phyloP scores from a whole-genome alignment of 2,113 vertebrate genomes.

The Pterophyllum scalare region DNA sequence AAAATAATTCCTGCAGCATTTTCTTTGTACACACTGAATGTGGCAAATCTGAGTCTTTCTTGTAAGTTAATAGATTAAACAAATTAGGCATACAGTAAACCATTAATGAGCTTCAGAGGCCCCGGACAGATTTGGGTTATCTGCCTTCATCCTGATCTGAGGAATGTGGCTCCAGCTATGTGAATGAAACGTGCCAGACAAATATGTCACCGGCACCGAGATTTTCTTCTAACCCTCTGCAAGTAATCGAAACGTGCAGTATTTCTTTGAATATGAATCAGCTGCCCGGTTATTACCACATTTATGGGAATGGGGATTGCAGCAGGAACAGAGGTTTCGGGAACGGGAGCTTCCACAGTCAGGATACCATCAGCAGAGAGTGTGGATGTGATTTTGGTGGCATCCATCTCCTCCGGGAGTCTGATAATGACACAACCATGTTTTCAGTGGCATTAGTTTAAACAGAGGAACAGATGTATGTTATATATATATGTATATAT shows the following conservation, averaged over 20 bases:
- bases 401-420: slow-evolving; percentile 72
- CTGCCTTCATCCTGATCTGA: not conserved
- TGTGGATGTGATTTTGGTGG: slow-evolving; percentile 57
- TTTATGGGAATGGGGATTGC: slow-evolving; percentile 73
- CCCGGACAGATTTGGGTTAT: too few species aligned
- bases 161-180: not conserved
- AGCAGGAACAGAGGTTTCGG: slow-evolving; percentile 39
- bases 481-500: not conserved
- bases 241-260: not conserved
- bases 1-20: not conserved
- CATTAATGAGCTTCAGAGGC: too few species aligned
- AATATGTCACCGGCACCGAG: not conserved
- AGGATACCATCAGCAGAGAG: slow-evolving; percentile 79
- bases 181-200: not conserved
- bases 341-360: slow-evolving; percentile 74
- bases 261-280: not conserved
- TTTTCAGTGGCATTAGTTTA: not conserved
- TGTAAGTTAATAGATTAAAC: too few species aligned
- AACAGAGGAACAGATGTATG: not conserved
- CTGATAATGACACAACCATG: slow-evolving; percentile 52
- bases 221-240: not conserved
- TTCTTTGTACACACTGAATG: not conserved
- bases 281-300: slow-evolving; percentile 32
- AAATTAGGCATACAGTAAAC: too few species aligned
- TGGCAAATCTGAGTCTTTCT: too few species aligned